Evolutionary conservation across 2,797 vertebrate genomes (phyloP).

Genomic region (Psittacula derbiana): DNA sequence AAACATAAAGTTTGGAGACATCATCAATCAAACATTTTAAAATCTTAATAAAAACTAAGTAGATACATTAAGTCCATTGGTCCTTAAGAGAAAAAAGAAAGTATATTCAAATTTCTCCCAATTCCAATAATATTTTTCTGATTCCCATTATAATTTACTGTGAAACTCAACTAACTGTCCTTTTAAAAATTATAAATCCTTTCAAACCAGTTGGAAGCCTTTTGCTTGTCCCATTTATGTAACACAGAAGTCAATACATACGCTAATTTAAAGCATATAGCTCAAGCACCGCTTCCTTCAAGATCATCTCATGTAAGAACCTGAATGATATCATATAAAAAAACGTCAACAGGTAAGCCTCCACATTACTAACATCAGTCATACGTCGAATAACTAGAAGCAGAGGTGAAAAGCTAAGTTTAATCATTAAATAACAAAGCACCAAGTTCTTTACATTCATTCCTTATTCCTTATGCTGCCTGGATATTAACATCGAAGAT

Average conservation of each 20-base stretch:
- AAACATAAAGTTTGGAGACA: neutral
- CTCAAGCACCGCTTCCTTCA: neutral
- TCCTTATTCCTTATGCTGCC: neutral
- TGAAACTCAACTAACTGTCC: neutral
- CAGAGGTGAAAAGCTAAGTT: neutral
- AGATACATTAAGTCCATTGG: neutral
- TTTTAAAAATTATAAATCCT: neutral
- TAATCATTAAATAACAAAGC: neutral
- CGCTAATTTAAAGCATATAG: neutral
- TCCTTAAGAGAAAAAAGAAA: neutral
- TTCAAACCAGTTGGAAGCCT: neutral
- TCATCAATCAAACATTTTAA: neutral
- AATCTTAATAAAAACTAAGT: neutral
- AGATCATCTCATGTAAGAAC: neutral
- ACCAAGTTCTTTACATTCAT: neutral
- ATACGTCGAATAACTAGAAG: neutral
- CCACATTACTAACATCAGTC: neutral
- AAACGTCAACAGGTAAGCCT: neutral
- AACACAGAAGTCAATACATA: neutral
- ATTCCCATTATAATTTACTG: neutral
- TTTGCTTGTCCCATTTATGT: neutral
- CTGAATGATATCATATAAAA: neutral
- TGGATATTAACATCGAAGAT: neutral
- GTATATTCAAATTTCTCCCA: neutral
- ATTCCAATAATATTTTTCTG: neutral